Base-by-base conservation (phyloP, 2,888 invertebrate species). In the Meiosimyza platycephala region DNA sequence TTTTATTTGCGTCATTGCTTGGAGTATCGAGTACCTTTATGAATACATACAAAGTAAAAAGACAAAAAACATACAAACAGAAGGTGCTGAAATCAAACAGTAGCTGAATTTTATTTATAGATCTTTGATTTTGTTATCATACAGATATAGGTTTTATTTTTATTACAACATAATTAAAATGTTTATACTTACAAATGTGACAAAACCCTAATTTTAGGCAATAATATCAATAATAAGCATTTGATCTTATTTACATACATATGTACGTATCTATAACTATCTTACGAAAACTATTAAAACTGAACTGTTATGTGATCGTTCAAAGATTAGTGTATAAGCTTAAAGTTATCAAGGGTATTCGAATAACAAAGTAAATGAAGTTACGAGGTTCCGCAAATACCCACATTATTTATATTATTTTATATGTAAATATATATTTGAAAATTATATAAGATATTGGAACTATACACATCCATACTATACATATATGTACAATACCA, bases 1-100 rank as follows among this genome's bases (percentile, higher is more conserved):
- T 63, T 88, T 92, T 88, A 86, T 91, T 0, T 93, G 93, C 80
- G 90, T 90, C 7, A 74, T 92, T 6, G 93, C 93, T 1, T 93
- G 93, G 93, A 88, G 89, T 74, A 88, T 92, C 18, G 93, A 93
- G 81, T 86, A 86, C 72, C 74, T 84, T 55, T 74, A 83, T n/a
- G 79, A 81, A 70, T 86, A 79, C 69, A 64, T 83, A 0, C 80
- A 79, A 13, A 76, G 78, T 1, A 82, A 80, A 71, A 80, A 81
- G 57, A 9, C 62, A 9, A 55, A 71, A 60, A 74, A 63, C 1
- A 33, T 33, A 60, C 18, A 18, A 33, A 28, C 47, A 48, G 63
- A 70, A 47, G 47, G n/a, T 47, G 15, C 63, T n/a, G 70, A 70
- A 55, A 28, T 63, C 7, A 70, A 70, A 48, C 70, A 70, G 54